Evolutionary conservation across 2,113 vertebrate species (phyloP), one percentile per base, ranked within the genome.

Genomic region (Centropus bengalensis): DNA sequence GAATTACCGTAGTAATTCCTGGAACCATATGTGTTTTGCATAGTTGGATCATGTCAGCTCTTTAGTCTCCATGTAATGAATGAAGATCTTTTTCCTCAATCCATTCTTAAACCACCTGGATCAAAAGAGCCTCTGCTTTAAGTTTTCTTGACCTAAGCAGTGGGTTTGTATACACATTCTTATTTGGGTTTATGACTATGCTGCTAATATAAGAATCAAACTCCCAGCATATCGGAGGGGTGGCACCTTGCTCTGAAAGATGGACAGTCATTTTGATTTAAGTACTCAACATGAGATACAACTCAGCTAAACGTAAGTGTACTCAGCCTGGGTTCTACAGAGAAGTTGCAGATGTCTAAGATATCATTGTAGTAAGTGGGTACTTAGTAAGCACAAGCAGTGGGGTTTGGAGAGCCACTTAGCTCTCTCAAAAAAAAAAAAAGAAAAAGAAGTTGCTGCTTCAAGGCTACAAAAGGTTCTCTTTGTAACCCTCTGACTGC

Each of bases 1-100:
- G 77, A 68, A 75, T 47, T 91, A 78, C 47, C 80, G 75, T 59
- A 74, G 52, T 60, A 42, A 91, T 96, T 94, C 94, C 91, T 91
- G 89, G 91, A 92, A 95, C 55, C 71, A 28, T 33, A 18, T 55
- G 32, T 33, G 30, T 75, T 84, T 82, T 71, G 28, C 33, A 23
- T 71, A 74, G 44, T 27, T 92, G 56, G 38, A 38, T 88, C 10
- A 6, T 18, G 11, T 89, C 91, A 71, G 23, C 66, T 44, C 9
- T 74, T 85, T 42, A 62, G 27, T 86, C 18, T 81, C 5, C 32
- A 19, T 51, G 17, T 55, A 45, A 47, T 66, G 49, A 38, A 62
- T 80, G 45, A 58, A 16, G 27, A 73, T 82, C 33, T 12, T 89
- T 89, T 66, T 83, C 28, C n/a, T 83, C 42, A 38, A 6, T 36